phyloP scores from a whole-genome alignment of 1,140 invertebrate species.

The Drosophila lowei region DNA sequence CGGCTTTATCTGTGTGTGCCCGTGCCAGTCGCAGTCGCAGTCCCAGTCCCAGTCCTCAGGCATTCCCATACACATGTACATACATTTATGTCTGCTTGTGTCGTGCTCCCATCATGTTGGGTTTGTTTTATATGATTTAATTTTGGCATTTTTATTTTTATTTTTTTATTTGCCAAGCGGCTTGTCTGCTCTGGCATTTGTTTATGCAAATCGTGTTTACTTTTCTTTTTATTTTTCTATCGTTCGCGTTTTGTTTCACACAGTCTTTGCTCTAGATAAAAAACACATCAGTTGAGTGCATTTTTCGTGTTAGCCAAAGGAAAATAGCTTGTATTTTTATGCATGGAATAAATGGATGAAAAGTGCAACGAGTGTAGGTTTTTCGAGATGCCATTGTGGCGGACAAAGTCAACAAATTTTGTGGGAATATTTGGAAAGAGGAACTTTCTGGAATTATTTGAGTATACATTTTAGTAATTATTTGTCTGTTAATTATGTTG shows the following conservation, averaged over 20 bases:
- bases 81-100: slow-evolving; percentile 12
- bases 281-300: slow-evolving; percentile 7
- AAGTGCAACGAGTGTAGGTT: too few species aligned
- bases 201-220: slow-evolving; percentile 60
- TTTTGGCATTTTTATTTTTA: slow-evolving; percentile 51
- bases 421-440: too few species aligned
- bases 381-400: too few species aligned
- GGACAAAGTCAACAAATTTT: too few species aligned
- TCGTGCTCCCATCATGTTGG: slow-evolving; percentile 24
- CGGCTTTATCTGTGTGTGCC: slow-evolving; percentile 30
- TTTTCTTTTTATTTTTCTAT: slow-evolving; percentile 7
- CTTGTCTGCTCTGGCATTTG: slow-evolving; percentile 40
- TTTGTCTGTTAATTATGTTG: too few species aligned
- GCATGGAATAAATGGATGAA: too few species aligned
- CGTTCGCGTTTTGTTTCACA: slow-evolving; percentile 2
- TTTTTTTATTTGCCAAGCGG: slow-evolving; percentile 40
- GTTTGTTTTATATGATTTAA: slow-evolving; percentile 70
- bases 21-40: neutral
- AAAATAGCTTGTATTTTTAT: too few species aligned
- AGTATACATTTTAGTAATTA: too few species aligned
- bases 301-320: too few species aligned
- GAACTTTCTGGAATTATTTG: too few species aligned
- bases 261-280: slow-evolving; percentile 5
- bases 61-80: slow-evolving; percentile 7
- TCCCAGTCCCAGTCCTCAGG: neutral